These are phyloP conservation scores for Anadara kagoshimensis DNA, from an alignment of 1,140 invertebrate genomes.

Conservation along the genomic window DNA sequence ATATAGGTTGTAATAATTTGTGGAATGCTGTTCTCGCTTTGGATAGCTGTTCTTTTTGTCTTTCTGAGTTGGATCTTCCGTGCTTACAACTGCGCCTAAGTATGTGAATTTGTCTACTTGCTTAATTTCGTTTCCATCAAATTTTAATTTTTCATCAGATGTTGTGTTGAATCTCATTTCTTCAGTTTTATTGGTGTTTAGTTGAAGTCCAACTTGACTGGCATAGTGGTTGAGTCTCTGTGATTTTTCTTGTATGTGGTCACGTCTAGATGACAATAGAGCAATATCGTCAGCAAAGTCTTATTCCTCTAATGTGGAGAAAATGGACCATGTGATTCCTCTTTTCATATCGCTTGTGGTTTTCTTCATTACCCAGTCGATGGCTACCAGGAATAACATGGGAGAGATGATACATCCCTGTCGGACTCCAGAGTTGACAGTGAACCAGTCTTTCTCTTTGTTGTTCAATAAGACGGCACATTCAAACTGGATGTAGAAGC, in stretches of 20 bases:
- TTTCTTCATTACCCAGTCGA: neutral
- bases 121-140: slow-evolving; percentile 1
- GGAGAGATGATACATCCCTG: slow-evolving; percentile 5
- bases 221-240: too few relatives aligned
- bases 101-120: too few relatives aligned
- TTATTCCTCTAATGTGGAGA: neutral
- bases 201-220: too few relatives aligned
- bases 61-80: slow-evolving; percentile 21
- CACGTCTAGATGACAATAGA: too few relatives aligned
- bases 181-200: slow-evolving; percentile 14
- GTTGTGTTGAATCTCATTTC: slow-evolving; percentile 10
- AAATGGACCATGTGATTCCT: neutral
- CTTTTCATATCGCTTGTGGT: too few relatives aligned
- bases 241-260: too few relatives aligned
- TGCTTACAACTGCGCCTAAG: too few relatives aligned
- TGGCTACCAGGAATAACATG: slow-evolving; percentile 1
- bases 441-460: slow-evolving; percentile 2
- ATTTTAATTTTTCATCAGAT: neutral
- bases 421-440: neutral
- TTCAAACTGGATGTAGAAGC: slow-evolving; percentile 9
- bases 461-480: slow-evolving; percentile 4
- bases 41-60: slow-evolving; percentile 12
- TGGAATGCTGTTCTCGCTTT: slow-evolving; percentile 8
- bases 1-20: neutral
- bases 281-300: slow-evolving; percentile 19